phyloP scores from a whole-genome alignment of 1,140 invertebrate genomes.

The Ectropis grisescens region DNA sequence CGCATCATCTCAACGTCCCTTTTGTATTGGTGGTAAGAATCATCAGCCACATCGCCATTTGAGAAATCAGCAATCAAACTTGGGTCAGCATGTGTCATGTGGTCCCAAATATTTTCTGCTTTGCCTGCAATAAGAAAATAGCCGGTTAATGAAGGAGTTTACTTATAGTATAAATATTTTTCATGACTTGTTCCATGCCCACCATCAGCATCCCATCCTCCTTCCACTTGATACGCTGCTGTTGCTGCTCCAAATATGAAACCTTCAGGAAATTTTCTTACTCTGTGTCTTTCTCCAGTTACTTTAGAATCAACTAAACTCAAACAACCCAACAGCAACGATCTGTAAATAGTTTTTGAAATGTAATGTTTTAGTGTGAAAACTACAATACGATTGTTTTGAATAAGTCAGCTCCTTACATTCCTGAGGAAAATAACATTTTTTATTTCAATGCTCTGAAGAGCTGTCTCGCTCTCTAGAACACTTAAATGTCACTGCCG shows the following conservation, averaged over 20 bases:
- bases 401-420: not conserved
- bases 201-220: slow-evolving; percentile 74
- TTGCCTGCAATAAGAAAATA: slow-evolving; percentile 7
- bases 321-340: not conserved
- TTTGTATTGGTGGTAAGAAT: slow-evolving; percentile 54
- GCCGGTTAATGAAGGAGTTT: not conserved
- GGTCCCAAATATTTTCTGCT: slow-evolving; percentile 13
- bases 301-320: not conserved
- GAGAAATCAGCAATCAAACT: slow-evolving; percentile 66
- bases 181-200: slow-evolving; percentile 2
- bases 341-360: not conserved
- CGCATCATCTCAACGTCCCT: slow-evolving; percentile 69
- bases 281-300: slow-evolving; percentile 1
- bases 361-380: too few species aligned
- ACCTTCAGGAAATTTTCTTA: slow-evolving; percentile 61
- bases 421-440: not conserved
- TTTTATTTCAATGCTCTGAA: not conserved
- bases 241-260: slow-evolving; percentile 71
- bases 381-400: not conserved
- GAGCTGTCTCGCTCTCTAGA: too few species aligned
- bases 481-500: too few species aligned
- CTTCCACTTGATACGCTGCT: slow-evolving; percentile 76
- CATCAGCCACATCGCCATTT: slow-evolving; percentile 62
- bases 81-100: slow-evolving; percentile 40
- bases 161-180: not conserved